Evolutionary conservation across 1,140 invertebrate species (phyloP).

Genomic region (Telenomus remus): DNA sequence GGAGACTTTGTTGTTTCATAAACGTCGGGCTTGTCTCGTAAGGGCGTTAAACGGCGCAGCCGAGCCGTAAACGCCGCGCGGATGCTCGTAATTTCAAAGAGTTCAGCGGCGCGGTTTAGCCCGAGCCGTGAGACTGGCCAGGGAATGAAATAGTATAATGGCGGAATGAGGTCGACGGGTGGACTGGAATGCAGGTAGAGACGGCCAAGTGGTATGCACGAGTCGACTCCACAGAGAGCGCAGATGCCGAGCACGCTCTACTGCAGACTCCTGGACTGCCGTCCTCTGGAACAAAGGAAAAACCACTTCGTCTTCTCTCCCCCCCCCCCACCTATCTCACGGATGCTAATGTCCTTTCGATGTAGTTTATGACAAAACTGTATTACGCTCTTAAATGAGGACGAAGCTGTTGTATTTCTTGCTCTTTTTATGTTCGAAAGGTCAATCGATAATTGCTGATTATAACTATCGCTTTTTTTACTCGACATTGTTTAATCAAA

Average conservation of each 20-base stretch:
- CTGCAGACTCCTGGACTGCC: constrained; percentile 27
- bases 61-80: constrained; percentile 13
- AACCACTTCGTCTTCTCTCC: not conserved
- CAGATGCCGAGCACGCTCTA: constrained; percentile 14
- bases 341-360: constrained; percentile 34
- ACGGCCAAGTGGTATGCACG: constrained; percentile 58
- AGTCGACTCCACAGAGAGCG: constrained; percentile 47
- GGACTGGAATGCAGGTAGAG: constrained; percentile 70
- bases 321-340: not conserved
- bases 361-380: constrained; percentile 36
- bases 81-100: constrained; percentile 50
- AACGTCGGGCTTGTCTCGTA: constrained; percentile 17
- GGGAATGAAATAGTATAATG: constrained; percentile 67
- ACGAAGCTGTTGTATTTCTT: not conserved
- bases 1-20: constrained; percentile 23
- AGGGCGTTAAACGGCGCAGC: not conserved
- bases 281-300: constrained; percentile 38
- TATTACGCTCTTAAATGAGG: constrained; percentile 22
- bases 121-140: constrained; percentile 47
- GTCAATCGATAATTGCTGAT: not conserved
- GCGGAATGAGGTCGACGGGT: constrained; percentile 70
- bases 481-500: too few species aligned
- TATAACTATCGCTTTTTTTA: not conserved
- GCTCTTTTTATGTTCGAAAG: too few species aligned
- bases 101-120: constrained; percentile 38